These are phyloP conservation scores for Arbacia lixula DNA, from an alignment of 53 echinoderm and acorn worm genomes.

Conservation along the genomic window DNA sequence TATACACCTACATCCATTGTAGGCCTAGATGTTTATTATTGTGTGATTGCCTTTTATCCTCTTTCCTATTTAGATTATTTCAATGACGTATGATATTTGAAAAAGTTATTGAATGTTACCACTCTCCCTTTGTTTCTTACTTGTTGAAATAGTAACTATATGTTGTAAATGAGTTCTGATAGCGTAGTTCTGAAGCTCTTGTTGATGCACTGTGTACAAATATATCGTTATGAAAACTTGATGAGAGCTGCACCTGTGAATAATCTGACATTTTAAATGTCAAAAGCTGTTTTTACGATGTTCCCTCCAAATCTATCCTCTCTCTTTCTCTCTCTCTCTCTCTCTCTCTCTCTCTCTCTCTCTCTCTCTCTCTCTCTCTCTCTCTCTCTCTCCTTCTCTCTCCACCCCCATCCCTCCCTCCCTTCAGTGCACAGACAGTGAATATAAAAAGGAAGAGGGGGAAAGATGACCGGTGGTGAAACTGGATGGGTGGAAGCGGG, in stretches of 20 bases:
- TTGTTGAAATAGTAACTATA: too few relatives aligned
- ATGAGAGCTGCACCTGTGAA: constrained; percentile 58
- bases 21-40: too few relatives aligned
- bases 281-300: constrained; percentile 52
- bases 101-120: too few relatives aligned
- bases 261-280: constrained; percentile 52
- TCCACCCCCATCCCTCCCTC: not conserved
- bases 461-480: constrained; percentile 19
- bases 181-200: too few relatives aligned
- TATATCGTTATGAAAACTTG: constrained; percentile 49
- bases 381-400: too few relatives aligned
- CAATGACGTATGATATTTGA: too few relatives aligned
- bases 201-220: constrained; percentile 13
- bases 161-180: not conserved
- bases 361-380: constrained; percentile 14
- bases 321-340: constrained; percentile 14
- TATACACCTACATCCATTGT: too few relatives aligned
- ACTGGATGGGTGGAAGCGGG: constrained; percentile 35
- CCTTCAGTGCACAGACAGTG: not conserved
- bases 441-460: not conserved
- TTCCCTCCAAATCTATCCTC: constrained; percentile 18
- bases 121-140: too few relatives aligned
- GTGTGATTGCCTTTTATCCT: too few relatives aligned
- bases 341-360: constrained; percentile 14
- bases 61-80: too few relatives aligned